Evolutionary conservation across 2,888 invertebrate species (phyloP).

Genomic region (Frankliniella intonsa): DNA sequence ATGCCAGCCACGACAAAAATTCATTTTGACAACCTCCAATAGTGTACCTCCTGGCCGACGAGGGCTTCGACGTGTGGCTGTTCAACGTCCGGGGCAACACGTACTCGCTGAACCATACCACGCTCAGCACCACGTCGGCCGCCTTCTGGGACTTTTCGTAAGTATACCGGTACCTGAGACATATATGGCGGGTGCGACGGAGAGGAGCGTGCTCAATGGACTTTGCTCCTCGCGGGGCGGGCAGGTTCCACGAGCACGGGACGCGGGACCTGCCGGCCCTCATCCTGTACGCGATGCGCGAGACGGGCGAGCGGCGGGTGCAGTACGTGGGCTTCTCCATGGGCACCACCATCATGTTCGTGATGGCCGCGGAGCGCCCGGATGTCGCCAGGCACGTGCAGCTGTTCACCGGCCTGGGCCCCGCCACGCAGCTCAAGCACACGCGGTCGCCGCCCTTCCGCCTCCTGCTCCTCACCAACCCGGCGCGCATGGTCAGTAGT

Average conservation of each 20-base stretch:
- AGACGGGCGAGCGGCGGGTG: slow-evolving; percentile 1
- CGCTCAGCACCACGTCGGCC: background rate
- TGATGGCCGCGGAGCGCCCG: background rate
- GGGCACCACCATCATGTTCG: slow-evolving; percentile 21
- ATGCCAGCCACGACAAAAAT: background rate
- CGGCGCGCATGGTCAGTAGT: background rate
- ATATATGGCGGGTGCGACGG: no score
- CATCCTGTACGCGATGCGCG: background rate
- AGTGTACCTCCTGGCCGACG: background rate
- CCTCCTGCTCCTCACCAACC: background rate
- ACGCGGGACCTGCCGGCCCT: background rate
- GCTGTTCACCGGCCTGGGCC: background rate
- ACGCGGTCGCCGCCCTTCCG: background rate
- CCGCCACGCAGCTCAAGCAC: background rate
- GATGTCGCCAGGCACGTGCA: background rate
- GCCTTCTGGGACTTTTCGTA: slow-evolving; percentile 12
- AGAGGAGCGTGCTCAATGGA: no score
- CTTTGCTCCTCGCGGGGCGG: no score
- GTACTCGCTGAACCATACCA: background rate
- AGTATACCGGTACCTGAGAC: background rate
- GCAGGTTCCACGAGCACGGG: slow-evolving; percentile 15
- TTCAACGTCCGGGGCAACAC: slow-evolving; percentile 11
- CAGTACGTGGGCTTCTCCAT: slow-evolving; percentile 26
- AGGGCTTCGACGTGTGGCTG: slow-evolving; percentile 18
- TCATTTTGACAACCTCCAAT: background rate